phyloP scores from a whole-genome alignment of 1,140 invertebrate species.

The Drosophila nasuta region DNA sequence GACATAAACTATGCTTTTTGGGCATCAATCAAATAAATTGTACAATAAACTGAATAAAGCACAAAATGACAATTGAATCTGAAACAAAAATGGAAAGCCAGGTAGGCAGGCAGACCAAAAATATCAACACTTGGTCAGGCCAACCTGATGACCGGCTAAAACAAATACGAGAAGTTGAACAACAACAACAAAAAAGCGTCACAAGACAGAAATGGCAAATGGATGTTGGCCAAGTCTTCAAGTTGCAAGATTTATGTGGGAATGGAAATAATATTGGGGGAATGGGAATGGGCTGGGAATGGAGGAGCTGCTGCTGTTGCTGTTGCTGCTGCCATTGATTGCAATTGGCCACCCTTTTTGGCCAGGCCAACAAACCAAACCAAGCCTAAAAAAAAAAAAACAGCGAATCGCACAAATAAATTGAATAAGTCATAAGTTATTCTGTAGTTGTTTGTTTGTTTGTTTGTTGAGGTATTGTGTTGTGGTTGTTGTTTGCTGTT shows the following conservation, averaged over 20 bases:
- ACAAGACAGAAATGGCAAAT: constrained; percentile 49
- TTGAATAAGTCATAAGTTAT: constrained; percentile 67
- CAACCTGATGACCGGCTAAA: background rate
- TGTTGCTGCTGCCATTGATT: constrained; percentile 16
- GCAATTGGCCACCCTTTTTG: constrained; percentile 42
- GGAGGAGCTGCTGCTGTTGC: constrained; percentile 3
- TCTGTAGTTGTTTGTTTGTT: constrained; percentile 30
- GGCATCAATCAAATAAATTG: constrained; percentile 2
- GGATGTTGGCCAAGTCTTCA: constrained; percentile 5
- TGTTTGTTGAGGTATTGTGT: background rate
- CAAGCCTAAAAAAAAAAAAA: constrained; percentile 15
- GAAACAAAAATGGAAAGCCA: constrained; percentile 13
- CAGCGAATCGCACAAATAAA: constrained; percentile 47
- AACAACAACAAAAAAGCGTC: constrained; percentile 1
- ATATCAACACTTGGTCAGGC: constrained; percentile 1
- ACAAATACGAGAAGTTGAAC: constrained; percentile 7
- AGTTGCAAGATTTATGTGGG: constrained; percentile 64
- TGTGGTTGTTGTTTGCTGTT: constrained; percentile 8
- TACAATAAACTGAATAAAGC: background rate
- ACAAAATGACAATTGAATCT: constrained; percentile 16
- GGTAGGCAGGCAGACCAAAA: constrained; percentile 1
- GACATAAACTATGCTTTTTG: background rate
- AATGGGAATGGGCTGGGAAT: constrained; percentile 32
- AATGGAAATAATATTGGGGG: constrained; percentile 26
- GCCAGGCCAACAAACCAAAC: background rate